These are phyloP conservation scores for Cloeon dipterum DNA, from an alignment of 2,888 invertebrate genomes.

Conservation along the genomic window DNA sequence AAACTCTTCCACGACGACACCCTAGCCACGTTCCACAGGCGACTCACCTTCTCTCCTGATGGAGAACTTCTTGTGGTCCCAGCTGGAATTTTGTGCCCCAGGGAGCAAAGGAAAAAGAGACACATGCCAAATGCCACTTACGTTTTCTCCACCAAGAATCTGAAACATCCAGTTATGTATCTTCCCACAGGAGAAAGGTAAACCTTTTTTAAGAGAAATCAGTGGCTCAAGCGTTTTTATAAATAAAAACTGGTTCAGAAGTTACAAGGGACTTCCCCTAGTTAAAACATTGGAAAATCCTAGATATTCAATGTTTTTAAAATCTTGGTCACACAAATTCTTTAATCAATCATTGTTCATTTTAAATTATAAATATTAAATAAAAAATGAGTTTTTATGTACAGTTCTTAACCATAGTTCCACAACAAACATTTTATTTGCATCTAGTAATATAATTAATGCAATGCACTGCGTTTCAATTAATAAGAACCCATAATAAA, in stretches of 20 bases:
- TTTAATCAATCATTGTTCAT: not conserved
- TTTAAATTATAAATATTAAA: too few relatives aligned
- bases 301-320: too few relatives aligned
- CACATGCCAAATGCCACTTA: conserved; percentile 33
- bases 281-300: too few relatives aligned
- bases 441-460: too few relatives aligned
- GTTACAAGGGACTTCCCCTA: too few relatives aligned
- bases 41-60: conserved; percentile 77
- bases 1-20: conserved; percentile 80
- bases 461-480: too few relatives aligned
- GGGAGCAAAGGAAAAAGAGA: too few relatives aligned
- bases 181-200: not conserved
- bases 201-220: too few relatives aligned
- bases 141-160: conserved; percentile 27
- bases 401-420: conserved; percentile 4
- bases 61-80: conserved; percentile 80
- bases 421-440: too few relatives aligned
- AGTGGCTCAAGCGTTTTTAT: too few relatives aligned
- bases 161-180: conserved; percentile 16
- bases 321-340: too few relatives aligned
- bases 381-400: conserved; percentile 3
- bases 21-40: conserved; percentile 76
- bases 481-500: too few relatives aligned
- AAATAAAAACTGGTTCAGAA: conserved; percentile 3
- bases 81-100: conserved; percentile 65